Conservation (phyloP, 2,888 invertebrate species). For the Tinea semifulvella region DNA sequence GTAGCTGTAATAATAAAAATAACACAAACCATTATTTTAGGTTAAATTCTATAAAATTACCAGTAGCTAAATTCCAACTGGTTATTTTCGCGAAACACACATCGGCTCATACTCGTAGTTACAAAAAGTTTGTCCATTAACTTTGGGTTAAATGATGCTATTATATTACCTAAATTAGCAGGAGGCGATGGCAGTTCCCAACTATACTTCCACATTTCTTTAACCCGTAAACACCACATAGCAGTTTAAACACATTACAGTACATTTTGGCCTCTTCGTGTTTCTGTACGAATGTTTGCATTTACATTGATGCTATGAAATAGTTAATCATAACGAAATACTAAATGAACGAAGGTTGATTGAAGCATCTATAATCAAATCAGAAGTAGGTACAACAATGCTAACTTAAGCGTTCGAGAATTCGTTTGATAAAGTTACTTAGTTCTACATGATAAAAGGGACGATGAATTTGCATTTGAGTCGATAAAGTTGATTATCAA, state of each 20-base stretch:
- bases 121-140: constrained; percentile 1
- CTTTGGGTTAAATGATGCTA: constrained; percentile 4
- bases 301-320: no score
- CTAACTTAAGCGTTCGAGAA: background rate
- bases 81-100: no score
- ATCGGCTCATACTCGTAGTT: background rate
- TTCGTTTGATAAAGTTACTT: background rate
- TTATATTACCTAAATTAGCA: constrained; percentile 1
- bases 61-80: no score
- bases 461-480: background rate
- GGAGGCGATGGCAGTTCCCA: background rate
- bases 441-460: background rate
- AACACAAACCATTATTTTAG: background rate
- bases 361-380: background rate
- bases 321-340: no score
- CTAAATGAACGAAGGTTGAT: background rate
- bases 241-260: background rate
- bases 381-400: background rate
- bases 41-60: background rate
- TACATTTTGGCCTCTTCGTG: background rate
- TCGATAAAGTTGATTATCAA: background rate
- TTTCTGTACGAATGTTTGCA: no score
- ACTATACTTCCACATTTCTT: background rate
- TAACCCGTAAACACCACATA: no score
- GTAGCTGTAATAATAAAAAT: background rate